Base-by-base conservation (phyloP, 2,888 invertebrate genomes). In the Drosophila prolongata region DNA sequence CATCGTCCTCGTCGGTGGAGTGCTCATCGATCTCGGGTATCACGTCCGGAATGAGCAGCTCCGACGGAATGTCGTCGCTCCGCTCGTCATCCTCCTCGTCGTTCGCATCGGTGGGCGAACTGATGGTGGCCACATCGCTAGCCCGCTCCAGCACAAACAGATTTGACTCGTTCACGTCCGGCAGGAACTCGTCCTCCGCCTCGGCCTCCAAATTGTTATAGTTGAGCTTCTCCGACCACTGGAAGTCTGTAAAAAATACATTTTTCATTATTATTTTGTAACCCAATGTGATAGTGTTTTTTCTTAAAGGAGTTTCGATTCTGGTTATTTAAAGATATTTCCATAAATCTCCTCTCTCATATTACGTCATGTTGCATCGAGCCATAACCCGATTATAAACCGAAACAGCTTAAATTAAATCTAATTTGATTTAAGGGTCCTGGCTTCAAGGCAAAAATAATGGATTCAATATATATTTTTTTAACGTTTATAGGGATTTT, bases 21-120 rank as follows among this genome's bases (percentile, higher is more conserved):
- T 90, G 84, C 71, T 92, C 92, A 81, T 92, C 91, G 13, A 92
- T 90, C 82, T 92, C 92, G 6, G 92, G 92, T 86, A 92, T 91
- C 2, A 87, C 76, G 69, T 92, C 92, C 37, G 90, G 90, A 77
- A 92, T 91, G 24, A 92, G 76, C 19, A 92, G 72, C 49, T 92
- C 92, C 0, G 90, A 89, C 19, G 92, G 92, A 66, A 92, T 87
- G 67, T 92, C 92, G 71, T 92, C 92, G 73, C 91, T 92, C 62
- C 87, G 89, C 24, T 91, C 91, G 14, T 91, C 91, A 11, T 91
- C 91, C 4, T 91, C 90, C 19, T 78, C 78, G 40, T 75, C 76
- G 16, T 58, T 73, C 16, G 75, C 80, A 27, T 87, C 81, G 53
- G 77, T 77, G 53, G 87, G 80, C 46, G 83, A 83, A 42, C 87